A percentile compares a stretch with the other conserved stretches of the same genome.
These are phyloP conservation scores for Pammene aurita DNA, from an alignment of 2,888 invertebrate species.

Conservation along the genomic window DNA sequence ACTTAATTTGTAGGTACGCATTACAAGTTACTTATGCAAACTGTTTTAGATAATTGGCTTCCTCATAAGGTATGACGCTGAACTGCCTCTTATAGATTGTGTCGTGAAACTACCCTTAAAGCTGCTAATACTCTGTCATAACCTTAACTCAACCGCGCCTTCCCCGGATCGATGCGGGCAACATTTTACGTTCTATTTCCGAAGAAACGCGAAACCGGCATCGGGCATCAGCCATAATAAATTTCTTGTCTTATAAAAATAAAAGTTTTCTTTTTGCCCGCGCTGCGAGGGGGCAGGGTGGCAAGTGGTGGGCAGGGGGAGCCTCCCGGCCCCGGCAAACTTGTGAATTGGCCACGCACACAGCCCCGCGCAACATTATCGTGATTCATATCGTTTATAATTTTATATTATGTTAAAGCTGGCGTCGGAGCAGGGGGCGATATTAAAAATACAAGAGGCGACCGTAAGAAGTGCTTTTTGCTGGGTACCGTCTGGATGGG, in stretches of 20 bases:
- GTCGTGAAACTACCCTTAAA: conserved; percentile 33
- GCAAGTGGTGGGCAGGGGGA: conserved; percentile 53
- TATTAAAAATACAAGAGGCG: conserved; percentile 80
- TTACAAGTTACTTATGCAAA: too few species aligned
- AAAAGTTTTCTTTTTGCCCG: conserved; percentile 81
- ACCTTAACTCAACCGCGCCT: conserved; percentile 38
- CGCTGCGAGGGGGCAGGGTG: conserved; percentile 61
- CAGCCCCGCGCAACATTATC: conserved; percentile 77
- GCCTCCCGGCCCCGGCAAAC: conserved; percentile 65
- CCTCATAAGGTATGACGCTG: background rate
- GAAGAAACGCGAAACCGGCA: conserved; percentile 79
- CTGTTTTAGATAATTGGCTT: background rate
- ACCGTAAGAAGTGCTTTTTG: conserved; percentile 67
- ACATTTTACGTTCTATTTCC: conserved; percentile 75
- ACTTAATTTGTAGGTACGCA: background rate
- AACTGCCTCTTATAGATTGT: background rate
- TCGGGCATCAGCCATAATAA: conserved; percentile 79
- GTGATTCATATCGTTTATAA: conserved; percentile 83
- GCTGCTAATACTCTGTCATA: conserved; percentile 35
- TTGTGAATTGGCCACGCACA: conserved; percentile 81
- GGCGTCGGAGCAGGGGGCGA: conserved; percentile 63
- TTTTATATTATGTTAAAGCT: conserved; percentile 83
- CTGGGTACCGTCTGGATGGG: conserved; percentile 71
- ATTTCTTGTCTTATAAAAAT: conserved; percentile 83
- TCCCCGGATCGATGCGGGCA: conserved; percentile 45